Conservation (phyloP, 2,113 vertebrate genomes). For the Ornithorhynchus anatinus region DNA sequence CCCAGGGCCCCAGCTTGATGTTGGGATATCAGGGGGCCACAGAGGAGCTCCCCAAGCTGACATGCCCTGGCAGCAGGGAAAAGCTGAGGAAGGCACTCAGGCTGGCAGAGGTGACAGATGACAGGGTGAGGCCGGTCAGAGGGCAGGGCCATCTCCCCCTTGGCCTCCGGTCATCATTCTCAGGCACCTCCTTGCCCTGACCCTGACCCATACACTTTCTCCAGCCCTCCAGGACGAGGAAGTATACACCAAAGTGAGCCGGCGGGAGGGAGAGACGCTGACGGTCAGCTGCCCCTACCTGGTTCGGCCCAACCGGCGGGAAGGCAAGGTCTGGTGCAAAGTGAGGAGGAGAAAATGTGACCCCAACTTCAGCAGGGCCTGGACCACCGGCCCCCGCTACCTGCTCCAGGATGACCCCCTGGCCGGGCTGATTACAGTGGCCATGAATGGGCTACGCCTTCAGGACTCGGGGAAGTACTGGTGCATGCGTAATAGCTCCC, state of each 20-base stretch:
- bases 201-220: neutral
- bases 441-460: conserved; percentile 37
- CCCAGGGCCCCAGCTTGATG: neutral
- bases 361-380: accelerated
- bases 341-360: accelerated
- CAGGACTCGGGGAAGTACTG: conserved; percentile 55
- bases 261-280: conserved; percentile 34
- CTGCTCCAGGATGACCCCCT: accelerated
- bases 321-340: conserved; percentile 28
- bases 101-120: neutral
- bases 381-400: accelerated
- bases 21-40: neutral
- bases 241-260: accelerated
- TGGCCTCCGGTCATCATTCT: neutral
- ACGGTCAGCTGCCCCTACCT: conserved; percentile 37
- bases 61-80: neutral
- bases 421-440: neutral
- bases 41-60: neutral
- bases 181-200: neutral
- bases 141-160: neutral
- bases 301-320: accelerated
- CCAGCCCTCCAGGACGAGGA: conserved; percentile 10
- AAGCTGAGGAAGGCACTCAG: neutral
- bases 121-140: neutral
- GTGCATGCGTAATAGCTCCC: neutral